Evolutionary conservation across 2,797 vertebrate species (phyloP), one percentile per base, ranked within the genome.

Genomic region (Oreonectes daqikongensis): DNA sequence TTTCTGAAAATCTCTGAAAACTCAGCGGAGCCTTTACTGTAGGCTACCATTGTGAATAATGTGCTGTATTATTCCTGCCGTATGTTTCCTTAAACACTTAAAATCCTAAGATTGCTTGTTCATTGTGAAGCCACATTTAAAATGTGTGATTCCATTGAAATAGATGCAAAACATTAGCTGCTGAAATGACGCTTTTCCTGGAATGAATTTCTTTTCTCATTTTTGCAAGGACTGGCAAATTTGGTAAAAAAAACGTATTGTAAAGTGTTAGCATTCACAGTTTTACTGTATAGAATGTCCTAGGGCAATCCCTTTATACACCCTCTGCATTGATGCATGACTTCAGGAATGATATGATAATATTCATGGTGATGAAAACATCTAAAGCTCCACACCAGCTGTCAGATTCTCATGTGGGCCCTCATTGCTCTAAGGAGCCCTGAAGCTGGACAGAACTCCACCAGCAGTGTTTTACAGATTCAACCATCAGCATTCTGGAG

Each of bases 1-100:
- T 61, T 84, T 72, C 71, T 70, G 50, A 66, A 44, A 66, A 75
- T n/a, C n/a, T n/a, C n/a, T 65, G 8, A 38, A 28, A 65, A 74
- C 17, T 53, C 60, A 74, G 35, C n/a, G 32, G 72, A 74, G 32
- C 32, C 67, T 50, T 24, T 75, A 59, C 12, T 35, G 35, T 35
- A 10, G 35, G n/a, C n/a, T n/a, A n/a, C n/a, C 30, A 24, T 46
- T 46, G 38, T 44, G 38, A 75, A 75, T 57, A 67, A 75, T 67
- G 50, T 30, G 12, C 18, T 30, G n/a, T 75, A 57, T 32, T 32
- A 55, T 57, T 24, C 18, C 24, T 26, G 10, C 57, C 14, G 17
- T 30, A 60, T 3, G 28, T 32, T 60, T 32, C 28, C 17, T 55
- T 60, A 18, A 32, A 32, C 26, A 30, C 24, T 30, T 59, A 6